Conservation (phyloP, 2,888 invertebrate genomes). For the Leptinotarsa haldemani region DNA sequence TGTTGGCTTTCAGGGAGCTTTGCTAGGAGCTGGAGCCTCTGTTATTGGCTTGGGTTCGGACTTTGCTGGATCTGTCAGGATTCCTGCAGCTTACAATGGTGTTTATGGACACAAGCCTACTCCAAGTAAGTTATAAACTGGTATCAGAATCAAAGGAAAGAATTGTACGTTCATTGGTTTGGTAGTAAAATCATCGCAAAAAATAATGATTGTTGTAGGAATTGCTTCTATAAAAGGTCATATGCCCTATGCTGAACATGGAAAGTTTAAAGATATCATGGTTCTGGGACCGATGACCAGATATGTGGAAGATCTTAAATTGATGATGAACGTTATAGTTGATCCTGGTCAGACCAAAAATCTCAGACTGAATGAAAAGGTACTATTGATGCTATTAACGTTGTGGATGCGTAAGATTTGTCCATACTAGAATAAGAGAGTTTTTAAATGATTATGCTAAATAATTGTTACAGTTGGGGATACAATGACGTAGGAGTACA, state of each 20-base stretch:
- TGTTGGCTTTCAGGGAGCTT: constrained; percentile 70
- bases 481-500: no score
- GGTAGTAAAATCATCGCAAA: not conserved
- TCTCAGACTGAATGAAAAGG: constrained; percentile 68
- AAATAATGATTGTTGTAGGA: constrained; percentile 60
- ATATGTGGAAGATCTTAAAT: constrained; percentile 79
- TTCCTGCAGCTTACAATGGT: constrained; percentile 88
- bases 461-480: no score
- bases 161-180: not conserved
- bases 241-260: constrained; percentile 69
- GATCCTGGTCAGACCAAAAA: constrained; percentile 62
- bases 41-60: constrained; percentile 86
- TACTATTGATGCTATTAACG: constrained; percentile 51
- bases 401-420: no score
- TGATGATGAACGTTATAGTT: constrained; percentile 74
- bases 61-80: constrained; percentile 87
- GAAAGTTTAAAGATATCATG: constrained; percentile 68
- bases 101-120: constrained; percentile 90
- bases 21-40: constrained; percentile 82
- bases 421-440: no score
- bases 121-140: constrained; percentile 67
- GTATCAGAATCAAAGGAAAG: not conserved
- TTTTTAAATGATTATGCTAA: no score
- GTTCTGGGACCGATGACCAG: constrained; percentile 81
- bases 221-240: constrained; percentile 72